Conservation (phyloP, 2,888 invertebrate species). For the Machimus atricapillus region DNA sequence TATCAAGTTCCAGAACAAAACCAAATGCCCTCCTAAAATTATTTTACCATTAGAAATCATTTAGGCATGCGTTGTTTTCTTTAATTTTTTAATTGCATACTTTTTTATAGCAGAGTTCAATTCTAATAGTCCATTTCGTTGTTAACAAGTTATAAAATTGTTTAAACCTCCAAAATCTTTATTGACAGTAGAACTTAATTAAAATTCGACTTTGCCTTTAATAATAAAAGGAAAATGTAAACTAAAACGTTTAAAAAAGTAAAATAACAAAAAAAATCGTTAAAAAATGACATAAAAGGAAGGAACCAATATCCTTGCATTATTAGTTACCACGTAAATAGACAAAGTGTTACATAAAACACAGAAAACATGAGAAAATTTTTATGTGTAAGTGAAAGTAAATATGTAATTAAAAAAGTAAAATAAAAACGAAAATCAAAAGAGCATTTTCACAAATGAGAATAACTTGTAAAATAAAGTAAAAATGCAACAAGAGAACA, state of each 20-base stretch:
- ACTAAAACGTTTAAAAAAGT: background rate
- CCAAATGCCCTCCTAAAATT: background rate
- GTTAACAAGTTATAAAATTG: background rate
- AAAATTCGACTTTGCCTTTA: background rate
- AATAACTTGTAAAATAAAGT: background rate
- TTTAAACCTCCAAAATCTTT: background rate
- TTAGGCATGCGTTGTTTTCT: background rate
- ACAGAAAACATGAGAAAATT: background rate
- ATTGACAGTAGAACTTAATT: background rate
- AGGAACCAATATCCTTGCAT: conserved; percentile 50
- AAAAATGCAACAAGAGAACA: conserved; percentile 6
- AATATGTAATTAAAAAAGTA: background rate
- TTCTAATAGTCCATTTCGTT: background rate
- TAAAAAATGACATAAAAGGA: conserved; percentile 29
- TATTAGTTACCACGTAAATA: conserved; percentile 43
- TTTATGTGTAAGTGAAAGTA: background rate
- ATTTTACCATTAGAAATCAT: background rate
- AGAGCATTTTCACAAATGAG: conserved; percentile 20
- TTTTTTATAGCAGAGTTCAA: background rate
- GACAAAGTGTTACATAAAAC: conserved; percentile 31
- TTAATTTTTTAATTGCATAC: background rate
- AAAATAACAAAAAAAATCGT: background rate
- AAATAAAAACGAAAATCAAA: conserved; percentile 10
- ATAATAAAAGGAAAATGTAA: background rate
- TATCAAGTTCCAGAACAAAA: background rate